Evolutionary conservation across 2,113 vertebrate genomes (phyloP).

Genomic region (Pogona vitticeps): DNA sequence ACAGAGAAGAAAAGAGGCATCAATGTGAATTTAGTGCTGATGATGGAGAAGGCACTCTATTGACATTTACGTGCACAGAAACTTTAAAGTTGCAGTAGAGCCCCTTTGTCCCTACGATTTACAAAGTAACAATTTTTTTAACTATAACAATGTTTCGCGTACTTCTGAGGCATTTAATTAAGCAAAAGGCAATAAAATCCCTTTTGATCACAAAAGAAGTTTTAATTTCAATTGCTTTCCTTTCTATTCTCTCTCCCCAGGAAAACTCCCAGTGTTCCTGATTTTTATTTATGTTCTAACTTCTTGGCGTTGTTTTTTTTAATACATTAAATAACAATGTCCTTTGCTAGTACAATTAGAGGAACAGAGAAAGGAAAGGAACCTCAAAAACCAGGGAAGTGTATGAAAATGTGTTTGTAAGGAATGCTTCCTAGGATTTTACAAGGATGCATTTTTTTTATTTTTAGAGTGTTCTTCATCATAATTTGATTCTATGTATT

Average conservation of each 20-base stretch:
- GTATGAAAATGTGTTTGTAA: slow-evolving; percentile 34
- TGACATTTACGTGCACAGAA: slow-evolving; percentile 88
- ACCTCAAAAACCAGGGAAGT: slow-evolving; percentile 18
- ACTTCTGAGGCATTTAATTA: slow-evolving; percentile 78
- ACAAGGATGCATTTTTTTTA: background rate
- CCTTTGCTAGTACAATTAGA: slow-evolving; percentile 46
- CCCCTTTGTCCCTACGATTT: slow-evolving; percentile 84
- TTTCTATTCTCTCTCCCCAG: background rate
- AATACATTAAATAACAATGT: slow-evolving; percentile 28
- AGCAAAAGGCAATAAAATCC: slow-evolving; percentile 73
- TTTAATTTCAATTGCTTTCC: slow-evolving; percentile 53
- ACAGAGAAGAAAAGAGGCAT: slow-evolving; percentile 99
- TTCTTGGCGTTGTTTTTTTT: slow-evolving; percentile 18
- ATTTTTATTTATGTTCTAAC: slow-evolving; percentile 38
- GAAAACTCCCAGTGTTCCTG: slow-evolving; percentile 37
- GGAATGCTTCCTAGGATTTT: slow-evolving; percentile 42
- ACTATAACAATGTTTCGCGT: slow-evolving; percentile 75
- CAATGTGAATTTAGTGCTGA: slow-evolving; percentile 99
- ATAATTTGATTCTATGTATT: slow-evolving; percentile 31
- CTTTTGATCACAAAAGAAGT: slow-evolving; percentile 61
- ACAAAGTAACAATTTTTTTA: slow-evolving; percentile 79
- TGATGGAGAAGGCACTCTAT: slow-evolving; percentile 95
- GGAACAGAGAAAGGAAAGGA: slow-evolving; percentile 41
- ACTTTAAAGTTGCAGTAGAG: slow-evolving; percentile 83
- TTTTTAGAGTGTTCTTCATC: background rate